phyloP scores from a whole-genome alignment of 2,113 vertebrate genomes.

The Pogona vitticeps region DNA sequence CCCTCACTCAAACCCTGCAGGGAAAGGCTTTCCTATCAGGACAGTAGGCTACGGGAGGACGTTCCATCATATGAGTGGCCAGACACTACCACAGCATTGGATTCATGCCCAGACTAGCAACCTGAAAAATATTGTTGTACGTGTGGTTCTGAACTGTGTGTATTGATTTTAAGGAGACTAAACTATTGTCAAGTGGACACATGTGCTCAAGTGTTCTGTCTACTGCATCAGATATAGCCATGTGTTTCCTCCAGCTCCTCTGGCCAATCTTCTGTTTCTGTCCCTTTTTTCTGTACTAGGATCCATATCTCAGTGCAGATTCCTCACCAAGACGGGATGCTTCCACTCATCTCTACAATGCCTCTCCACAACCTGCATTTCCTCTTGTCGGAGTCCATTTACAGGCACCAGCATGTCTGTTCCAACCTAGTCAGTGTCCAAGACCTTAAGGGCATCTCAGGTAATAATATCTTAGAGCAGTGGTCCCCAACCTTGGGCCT shows the following conservation, averaged over 20 bases:
- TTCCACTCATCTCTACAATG: conserved; percentile 96
- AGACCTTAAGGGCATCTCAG: conserved; percentile 88
- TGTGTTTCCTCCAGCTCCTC: neutral
- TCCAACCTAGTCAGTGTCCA: conserved; percentile 90
- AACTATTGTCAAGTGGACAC: neutral
- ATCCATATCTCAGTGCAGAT: conserved; percentile 99
- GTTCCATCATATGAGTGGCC: no score
- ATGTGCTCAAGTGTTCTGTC: neutral
- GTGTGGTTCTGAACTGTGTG: neutral
- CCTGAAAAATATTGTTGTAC: neutral
- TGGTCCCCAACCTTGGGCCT: no score
- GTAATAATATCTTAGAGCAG: conserved; percentile 65
- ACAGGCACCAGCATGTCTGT: conserved; percentile 96
- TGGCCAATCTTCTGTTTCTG: neutral
- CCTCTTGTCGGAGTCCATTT: conserved; percentile 95
- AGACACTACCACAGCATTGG: no score
- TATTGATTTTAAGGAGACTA: neutral
- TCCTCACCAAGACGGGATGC: conserved; percentile 98
- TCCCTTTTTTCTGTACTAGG: conserved; percentile 69
- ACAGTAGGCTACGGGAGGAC: no score
- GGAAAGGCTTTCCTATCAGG: no score
- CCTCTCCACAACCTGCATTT: conserved; percentile 96
- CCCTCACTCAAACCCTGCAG: no score
- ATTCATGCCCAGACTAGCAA: neutral
- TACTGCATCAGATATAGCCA: neutral